phyloP scores from a whole-genome alignment of 2,888 invertebrate genomes.

The Epistrophe grossulariae region DNA sequence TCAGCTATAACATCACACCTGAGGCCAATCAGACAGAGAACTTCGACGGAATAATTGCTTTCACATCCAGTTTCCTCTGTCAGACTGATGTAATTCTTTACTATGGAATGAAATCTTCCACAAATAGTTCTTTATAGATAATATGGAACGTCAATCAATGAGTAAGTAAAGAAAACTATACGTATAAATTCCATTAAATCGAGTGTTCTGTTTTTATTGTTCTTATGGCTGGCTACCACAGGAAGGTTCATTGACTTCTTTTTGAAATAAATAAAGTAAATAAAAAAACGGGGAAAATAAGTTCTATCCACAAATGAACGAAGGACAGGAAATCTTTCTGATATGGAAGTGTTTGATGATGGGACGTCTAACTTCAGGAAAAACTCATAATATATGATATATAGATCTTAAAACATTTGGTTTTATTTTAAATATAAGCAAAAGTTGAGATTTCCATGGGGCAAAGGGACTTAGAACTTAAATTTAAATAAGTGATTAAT shows the following conservation, averaged over 20 bases:
- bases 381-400: too few relatives aligned
- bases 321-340: too few relatives aligned
- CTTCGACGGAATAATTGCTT: conserved; percentile 67
- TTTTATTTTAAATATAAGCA: too few relatives aligned
- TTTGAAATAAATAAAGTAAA: neutral
- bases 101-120: conserved; percentile 38
- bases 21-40: conserved; percentile 62
- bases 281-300: too few relatives aligned
- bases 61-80: conserved; percentile 48
- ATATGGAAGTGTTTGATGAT: too few relatives aligned
- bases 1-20: conserved; percentile 47
- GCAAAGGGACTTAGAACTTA: too few relatives aligned
- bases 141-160: conserved; percentile 63
- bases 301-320: too few relatives aligned
- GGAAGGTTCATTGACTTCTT: neutral
- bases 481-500: too few relatives aligned
- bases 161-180: conserved; percentile 42
- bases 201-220: neutral
- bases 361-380: too few relatives aligned
- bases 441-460: too few relatives aligned
- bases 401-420: too few relatives aligned
- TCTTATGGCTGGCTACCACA: neutral
- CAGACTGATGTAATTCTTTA: conserved; percentile 17
- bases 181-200: neutral
- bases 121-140: conserved; percentile 43